Conservation (phyloP, 2,888 invertebrate genomes). For the Cephus runcator region DNA sequence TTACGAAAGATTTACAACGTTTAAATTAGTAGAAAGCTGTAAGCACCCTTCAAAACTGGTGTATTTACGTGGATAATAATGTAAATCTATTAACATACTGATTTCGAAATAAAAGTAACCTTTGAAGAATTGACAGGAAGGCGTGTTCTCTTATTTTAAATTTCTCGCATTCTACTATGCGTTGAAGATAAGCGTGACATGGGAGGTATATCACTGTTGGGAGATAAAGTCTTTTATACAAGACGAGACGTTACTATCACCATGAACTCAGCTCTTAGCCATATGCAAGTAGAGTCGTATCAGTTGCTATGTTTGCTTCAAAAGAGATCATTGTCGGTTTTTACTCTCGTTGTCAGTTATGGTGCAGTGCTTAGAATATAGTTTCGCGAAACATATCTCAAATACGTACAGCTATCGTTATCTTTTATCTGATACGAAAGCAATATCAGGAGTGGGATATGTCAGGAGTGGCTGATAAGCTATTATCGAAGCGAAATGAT, state of each 20-base stretch:
- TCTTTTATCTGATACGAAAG: constrained; percentile 22
- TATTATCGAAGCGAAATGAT: constrained; percentile 15
- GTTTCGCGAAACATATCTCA: background rate
- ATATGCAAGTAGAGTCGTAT: background rate
- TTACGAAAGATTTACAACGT: background rate
- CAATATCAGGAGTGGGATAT: constrained; percentile 18
- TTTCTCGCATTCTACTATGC: background rate
- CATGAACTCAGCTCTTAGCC: background rate
- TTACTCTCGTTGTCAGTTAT: background rate
- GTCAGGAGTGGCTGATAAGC: constrained; percentile 24
- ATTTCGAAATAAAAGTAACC: constrained; percentile 2
- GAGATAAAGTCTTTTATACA: background rate
- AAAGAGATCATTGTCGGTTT: background rate
- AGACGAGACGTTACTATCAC: background rate
- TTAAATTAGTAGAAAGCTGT: background rate
- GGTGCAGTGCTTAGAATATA: background rate
- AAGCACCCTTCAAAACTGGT: background rate
- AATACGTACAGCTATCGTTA: background rate
- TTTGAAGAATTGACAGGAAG: background rate
- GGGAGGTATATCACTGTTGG: background rate
- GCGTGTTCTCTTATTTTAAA: background rate
- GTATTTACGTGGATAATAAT: background rate
- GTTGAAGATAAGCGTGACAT: background rate
- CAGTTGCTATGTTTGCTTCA: background rate
- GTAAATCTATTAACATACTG: background rate